Evolutionary conservation across 2,888 invertebrate species (phyloP), one percentile per base, ranked within the genome.

Genomic region (Tolmerus cingulatus): DNA sequence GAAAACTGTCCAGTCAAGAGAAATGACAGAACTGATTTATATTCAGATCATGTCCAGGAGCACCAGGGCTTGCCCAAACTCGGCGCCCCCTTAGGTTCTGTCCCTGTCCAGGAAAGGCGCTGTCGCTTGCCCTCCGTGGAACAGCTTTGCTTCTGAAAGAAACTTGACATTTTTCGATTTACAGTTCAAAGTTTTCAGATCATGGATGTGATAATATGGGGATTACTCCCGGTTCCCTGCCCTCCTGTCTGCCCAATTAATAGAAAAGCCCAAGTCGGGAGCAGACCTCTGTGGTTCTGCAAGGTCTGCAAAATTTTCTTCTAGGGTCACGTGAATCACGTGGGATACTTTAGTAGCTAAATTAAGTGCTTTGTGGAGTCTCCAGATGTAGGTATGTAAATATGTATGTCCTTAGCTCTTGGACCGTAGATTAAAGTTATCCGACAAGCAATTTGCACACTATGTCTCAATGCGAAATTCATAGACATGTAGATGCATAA

Each of bases 1-100:
- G 34, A 34, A 87, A 84, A 84, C 87, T 84, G 87, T 76, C 87
- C 87, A 87, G 87, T 84, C 87, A 84, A 87, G 87, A 82, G 74
- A 87, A 87, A 87, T 87, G 77, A 82, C 87, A 57, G 55, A 87
- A 87, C 87, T 87, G 87, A 87, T 87, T 87, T 87, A 84, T 87
- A 87, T 87, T 82, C 87, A 84, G 57, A 55, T 82, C 87, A 76
- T 87, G 87, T 66, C 76, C 74, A 46, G 37, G 66, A 66, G 66
- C 66, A 57, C 84, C 84, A 23, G 84, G n/a, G 37, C 34, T 84
- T 66, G 57, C 84, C 84, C n/a, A 51, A 51, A 30, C 84, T 66
- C 16, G 19, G 84, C 40, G 57, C 84, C 37, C 23, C 23, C 40
- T 19, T 14, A 9, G 57, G 57, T 57, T 66, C 27, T 66, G 27